Conservation (phyloP, 2,113 vertebrate species). For the Proteles cristata region DNA sequence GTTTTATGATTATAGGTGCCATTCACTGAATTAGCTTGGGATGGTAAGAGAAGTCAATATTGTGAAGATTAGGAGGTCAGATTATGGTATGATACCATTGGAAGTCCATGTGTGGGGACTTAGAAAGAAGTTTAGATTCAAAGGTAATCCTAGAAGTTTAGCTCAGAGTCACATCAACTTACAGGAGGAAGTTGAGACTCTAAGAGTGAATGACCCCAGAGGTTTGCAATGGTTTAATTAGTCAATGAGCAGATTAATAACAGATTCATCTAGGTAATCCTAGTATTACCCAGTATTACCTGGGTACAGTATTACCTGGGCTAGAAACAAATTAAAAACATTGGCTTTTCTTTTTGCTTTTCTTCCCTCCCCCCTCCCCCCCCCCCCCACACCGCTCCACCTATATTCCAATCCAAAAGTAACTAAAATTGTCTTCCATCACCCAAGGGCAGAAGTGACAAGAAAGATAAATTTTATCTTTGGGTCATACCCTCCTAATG, state of each 20-base stretch:
- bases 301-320: not conserved
- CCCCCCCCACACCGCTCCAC: rapidly evolving
- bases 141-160: not conserved
- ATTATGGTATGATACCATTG: not conserved
- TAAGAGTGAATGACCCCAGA: not conserved
- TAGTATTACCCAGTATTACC: too few species aligned
- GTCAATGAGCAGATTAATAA: not conserved
- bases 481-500: not conserved
- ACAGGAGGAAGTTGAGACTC: not conserved
- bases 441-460: not conserved
- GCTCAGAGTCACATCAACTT: not conserved
- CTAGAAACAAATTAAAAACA: not conserved
- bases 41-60: not conserved
- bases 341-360: not conserved
- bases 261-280: not conserved
- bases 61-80: not conserved
- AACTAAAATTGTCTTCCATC: not conserved
- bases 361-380: too few species aligned
- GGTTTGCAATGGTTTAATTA: not conserved
- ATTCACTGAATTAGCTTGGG: not conserved
- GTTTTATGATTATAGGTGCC: not conserved
- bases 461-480: not conserved
- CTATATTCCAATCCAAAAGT: not conserved
- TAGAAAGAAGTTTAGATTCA: not conserved
- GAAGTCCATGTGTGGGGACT: not conserved